Evolutionary conservation across 2,888 invertebrate genomes (phyloP).

Genomic region (Euplagia quadripunctaria): DNA sequence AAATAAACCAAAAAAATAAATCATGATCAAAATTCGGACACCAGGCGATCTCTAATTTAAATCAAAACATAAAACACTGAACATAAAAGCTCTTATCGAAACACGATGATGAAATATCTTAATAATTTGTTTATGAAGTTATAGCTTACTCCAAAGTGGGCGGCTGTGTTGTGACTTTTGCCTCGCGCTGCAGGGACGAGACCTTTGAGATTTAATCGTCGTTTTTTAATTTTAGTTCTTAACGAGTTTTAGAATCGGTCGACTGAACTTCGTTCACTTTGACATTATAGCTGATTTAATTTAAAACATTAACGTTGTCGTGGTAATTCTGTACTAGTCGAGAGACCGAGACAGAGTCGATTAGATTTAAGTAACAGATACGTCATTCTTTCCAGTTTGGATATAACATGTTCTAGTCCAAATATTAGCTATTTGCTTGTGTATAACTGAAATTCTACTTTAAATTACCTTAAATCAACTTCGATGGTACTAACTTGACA

Average conservation of each 20-base stretch:
- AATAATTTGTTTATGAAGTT: slow-evolving; percentile 23
- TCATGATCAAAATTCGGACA: too few relatives aligned
- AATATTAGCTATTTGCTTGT: too few relatives aligned
- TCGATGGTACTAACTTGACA: too few relatives aligned
- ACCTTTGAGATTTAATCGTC: slow-evolving; percentile 51
- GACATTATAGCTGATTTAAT: slow-evolving; percentile 29
- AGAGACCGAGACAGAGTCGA: neutral
- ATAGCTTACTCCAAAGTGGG: neutral
- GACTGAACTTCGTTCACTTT: slow-evolving; percentile 28
- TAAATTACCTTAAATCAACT: too few relatives aligned
- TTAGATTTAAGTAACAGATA: neutral
- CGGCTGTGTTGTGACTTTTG: neutral
- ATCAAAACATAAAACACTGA: slow-evolving; percentile 26
- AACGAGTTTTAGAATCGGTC: slow-evolving; percentile 48
- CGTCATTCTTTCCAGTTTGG: neutral
- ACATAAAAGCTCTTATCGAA: slow-evolving; percentile 33
- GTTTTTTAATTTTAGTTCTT: slow-evolving; percentile 56
- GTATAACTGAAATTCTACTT: too few relatives aligned
- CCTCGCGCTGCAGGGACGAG: neutral
- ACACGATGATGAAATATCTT: slow-evolving; percentile 16
- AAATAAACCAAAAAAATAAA: too few relatives aligned
- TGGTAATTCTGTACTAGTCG: neutral
- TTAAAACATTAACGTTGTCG: neutral
- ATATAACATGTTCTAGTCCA: neutral
- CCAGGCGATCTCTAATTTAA: neutral